Evolutionary conservation across 2,888 invertebrate genomes (phyloP).

Genomic region (Apoderus coryli): DNA sequence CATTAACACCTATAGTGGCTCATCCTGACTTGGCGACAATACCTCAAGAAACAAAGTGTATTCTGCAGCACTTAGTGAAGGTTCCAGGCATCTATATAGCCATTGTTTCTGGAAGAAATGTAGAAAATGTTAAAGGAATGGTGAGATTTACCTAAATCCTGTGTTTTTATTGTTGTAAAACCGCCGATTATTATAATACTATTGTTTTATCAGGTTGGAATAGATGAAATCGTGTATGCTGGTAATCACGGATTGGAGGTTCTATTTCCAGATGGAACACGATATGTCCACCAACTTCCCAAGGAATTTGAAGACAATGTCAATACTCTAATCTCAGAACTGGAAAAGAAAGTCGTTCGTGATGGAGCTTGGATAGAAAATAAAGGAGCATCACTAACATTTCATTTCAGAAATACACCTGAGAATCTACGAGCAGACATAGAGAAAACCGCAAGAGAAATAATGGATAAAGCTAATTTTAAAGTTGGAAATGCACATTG

Average conservation of each 20-base stretch:
- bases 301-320: slow-evolving; percentile 66
- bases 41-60: slow-evolving; percentile 71
- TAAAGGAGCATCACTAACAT: slow-evolving; percentile 71
- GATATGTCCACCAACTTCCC: slow-evolving; percentile 80
- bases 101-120: slow-evolving; percentile 71
- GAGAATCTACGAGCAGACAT: slow-evolving; percentile 42
- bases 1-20: slow-evolving; percentile 73
- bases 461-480: slow-evolving; percentile 65
- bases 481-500: slow-evolving; percentile 67
- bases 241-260: slow-evolving; percentile 82
- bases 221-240: slow-evolving; percentile 77
- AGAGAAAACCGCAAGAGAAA: slow-evolving; percentile 50
- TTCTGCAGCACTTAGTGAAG: slow-evolving; percentile 63
- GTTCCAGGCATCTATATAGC: slow-evolving; percentile 75
- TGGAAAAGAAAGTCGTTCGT: slow-evolving; percentile 70
- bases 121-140: slow-evolving; percentile 76
- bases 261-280: slow-evolving; percentile 75
- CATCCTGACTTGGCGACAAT: slow-evolving; percentile 76
- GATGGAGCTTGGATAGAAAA: slow-evolving; percentile 87
- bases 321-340: slow-evolving; percentile 53
- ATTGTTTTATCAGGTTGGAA: slow-evolving; percentile 45
- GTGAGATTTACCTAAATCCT: slow-evolving; percentile 38
- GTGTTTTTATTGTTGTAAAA: too few relatives aligned
- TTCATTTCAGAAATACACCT: slow-evolving; percentile 75
- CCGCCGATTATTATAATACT: slow-evolving; percentile 1